phyloP scores from a whole-genome alignment of 2,113 vertebrate genomes.

The Oreochromis aureus region DNA sequence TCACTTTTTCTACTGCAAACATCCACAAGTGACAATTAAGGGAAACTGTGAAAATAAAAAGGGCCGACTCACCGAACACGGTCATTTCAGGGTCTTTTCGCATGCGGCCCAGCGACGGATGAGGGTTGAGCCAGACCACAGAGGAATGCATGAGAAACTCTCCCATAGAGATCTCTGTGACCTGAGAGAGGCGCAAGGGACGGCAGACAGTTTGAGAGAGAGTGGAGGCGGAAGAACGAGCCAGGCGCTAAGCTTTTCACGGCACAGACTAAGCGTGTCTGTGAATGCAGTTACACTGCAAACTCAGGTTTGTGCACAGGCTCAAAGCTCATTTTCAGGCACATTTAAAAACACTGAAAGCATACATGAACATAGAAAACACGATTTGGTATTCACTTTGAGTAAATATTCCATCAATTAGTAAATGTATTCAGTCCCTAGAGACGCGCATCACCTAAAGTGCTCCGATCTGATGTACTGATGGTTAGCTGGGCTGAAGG shows the following conservation, averaged over 20 bases:
- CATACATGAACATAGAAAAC: not conserved
- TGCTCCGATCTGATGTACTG: not conserved
- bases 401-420: slow-evolving; percentile 49
- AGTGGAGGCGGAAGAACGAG: not conserved
- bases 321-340: not conserved
- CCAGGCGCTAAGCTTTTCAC: not conserved
- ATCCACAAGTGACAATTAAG: not conserved
- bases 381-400: slow-evolving; percentile 44
- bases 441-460: not conserved
- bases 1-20: not conserved
- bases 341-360: not conserved
- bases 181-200: slow-evolving; percentile 62
- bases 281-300: not conserved
- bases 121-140: slow-evolving; percentile 93
- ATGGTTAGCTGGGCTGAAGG: not conserved
- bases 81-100: slow-evolving; percentile 93
- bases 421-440: slow-evolving; percentile 23
- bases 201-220: not conserved
- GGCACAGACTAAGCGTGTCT: not conserved
- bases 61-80: slow-evolving; percentile 82
- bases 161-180: slow-evolving; percentile 97
- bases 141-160: slow-evolving; percentile 93
- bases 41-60: not conserved
- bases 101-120: slow-evolving; percentile 85
- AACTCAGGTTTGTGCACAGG: not conserved